Evolutionary conservation across 2,113 vertebrate genomes (phyloP), one percentile per base, ranked within the genome.

Genomic region (Phasianus colchicus): DNA sequence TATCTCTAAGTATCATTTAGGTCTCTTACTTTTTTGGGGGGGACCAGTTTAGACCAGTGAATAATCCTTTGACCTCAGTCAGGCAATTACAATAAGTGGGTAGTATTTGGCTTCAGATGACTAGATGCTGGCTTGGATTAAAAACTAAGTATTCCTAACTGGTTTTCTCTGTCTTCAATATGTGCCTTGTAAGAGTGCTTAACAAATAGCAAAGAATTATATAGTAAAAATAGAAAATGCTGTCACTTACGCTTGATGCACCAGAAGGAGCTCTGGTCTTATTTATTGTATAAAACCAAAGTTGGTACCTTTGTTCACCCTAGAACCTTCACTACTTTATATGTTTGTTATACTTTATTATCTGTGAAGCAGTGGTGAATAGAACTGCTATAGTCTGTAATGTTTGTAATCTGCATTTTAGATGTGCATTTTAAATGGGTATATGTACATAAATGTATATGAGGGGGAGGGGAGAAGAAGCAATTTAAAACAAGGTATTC

Each of bases 31-130:
- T 92, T 90, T 54, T 50, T 25, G 24, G 42, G 20, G 22, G 74
- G 50, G 32, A 54, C 17, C 13, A 52, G 13, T 66, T 95, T 92
- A 81, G n/a, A 34, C 52, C 78, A 86, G 65, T 64, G 74, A 93
- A 77, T 92, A 89, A 81, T 78, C 34, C 38, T 91, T 91, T 95
- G 73, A 83, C 70, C 32, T 88, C 47, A 71, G 34, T 60, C 29
- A 55, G n/a, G 48, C 32, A 88, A 67, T 67, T 66, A 55, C 83
- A 85, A 77, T 67, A 36, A 10, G 34, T 64, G 32, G 36, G 34
- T 76, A 64, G 66, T 80, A 55, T 66, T 88, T 77, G 25, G 8
- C 38, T 91, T 82, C 88, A 67, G 45, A 70, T 89, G 52, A 34
- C 15, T 47, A 55, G 42, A 24, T 89, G 69, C 25, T 92, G 34